Conservation (phyloP, 2,888 invertebrate species). For the Trachelus iudaicus region DNA sequence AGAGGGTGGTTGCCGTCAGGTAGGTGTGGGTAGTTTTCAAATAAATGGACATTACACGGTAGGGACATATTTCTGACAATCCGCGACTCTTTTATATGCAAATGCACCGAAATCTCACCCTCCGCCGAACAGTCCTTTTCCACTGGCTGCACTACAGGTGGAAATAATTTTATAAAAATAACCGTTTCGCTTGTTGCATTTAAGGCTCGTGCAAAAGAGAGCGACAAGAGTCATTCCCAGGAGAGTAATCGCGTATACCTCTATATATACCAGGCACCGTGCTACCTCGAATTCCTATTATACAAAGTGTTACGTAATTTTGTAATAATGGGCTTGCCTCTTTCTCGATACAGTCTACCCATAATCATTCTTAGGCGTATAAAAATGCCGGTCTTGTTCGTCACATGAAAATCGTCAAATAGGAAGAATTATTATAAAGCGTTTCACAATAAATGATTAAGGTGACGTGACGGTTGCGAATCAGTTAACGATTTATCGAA, state of each 20-base stretch:
- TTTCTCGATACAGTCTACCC: background rate
- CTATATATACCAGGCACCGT: background rate
- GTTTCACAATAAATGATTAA: background rate
- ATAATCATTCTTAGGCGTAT: background rate
- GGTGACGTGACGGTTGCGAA: too few relatives aligned
- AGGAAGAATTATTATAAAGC: background rate
- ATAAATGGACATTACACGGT: background rate
- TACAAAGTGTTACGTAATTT: background rate
- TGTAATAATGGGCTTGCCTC: background rate
- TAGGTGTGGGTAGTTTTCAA: background rate
- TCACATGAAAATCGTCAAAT: background rate
- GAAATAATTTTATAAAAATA: background rate
- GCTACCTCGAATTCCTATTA: background rate
- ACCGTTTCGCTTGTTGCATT: constrained; percentile 1
- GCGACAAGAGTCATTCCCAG: background rate
- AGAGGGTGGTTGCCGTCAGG: background rate
- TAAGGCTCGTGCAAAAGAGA: background rate
- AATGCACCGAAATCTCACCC: background rate
- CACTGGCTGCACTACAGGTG: background rate
- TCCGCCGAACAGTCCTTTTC: background rate
- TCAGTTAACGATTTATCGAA: too few relatives aligned
- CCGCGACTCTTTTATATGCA: constrained; percentile 3
- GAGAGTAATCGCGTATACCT: background rate
- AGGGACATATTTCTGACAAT: constrained; percentile 3
- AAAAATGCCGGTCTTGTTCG: background rate